Evolutionary conservation across 2,888 invertebrate species (phyloP).

Genomic region (Meghimatium bilineatum): DNA sequence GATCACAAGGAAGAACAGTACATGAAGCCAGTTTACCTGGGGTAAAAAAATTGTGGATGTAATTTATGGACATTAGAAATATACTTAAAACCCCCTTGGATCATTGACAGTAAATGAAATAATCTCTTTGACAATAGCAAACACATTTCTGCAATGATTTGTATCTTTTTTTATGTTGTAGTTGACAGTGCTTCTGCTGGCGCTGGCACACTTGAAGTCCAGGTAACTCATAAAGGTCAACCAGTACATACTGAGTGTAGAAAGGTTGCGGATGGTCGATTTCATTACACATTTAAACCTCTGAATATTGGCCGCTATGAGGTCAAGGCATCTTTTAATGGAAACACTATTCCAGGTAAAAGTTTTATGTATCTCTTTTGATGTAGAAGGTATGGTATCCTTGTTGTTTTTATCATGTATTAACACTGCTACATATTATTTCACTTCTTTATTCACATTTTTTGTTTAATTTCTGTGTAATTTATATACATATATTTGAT

Average conservation of each 20-base stretch:
- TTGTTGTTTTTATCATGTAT: no score
- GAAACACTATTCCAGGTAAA: constrained; percentile 78
- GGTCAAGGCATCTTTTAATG: constrained; percentile 86
- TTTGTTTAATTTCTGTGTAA: no score
- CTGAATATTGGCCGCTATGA: constrained; percentile 91
- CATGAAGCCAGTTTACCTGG: no score
- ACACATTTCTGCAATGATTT: neutral
- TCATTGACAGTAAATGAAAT: no score
- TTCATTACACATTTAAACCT: constrained; percentile 92
- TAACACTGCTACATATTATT: neutral
- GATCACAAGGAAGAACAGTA: no score
- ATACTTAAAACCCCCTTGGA: no score
- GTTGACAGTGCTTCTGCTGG: constrained; percentile 98
- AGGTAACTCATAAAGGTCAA: constrained; percentile 82
- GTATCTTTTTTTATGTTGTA: constrained; percentile 73
- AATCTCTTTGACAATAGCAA: no score
- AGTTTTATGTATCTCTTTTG: neutral
- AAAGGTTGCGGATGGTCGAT: constrained; percentile 84
- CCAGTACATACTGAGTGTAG: constrained; percentile 88
- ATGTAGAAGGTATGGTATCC: neutral
- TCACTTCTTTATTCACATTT: no score
- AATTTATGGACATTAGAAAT: no score
- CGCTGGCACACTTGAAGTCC: constrained; percentile 92
- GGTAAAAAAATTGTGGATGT: no score
- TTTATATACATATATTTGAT: no score